phyloP scores from a whole-genome alignment of 1,140 invertebrate species.

The Druon quercuslanigerum region DNA sequence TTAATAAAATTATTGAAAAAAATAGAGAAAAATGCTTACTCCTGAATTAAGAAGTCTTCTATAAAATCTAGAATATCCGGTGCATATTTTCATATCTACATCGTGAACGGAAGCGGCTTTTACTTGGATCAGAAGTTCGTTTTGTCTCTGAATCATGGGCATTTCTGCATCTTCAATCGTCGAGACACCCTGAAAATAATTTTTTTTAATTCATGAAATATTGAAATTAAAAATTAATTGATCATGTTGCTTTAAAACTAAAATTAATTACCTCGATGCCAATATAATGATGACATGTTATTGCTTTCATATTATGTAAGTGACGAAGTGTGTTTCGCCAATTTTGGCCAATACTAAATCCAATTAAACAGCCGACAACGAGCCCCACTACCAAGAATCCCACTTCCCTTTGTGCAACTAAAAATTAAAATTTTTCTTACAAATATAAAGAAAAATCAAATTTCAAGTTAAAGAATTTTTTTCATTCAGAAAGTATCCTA shows the following conservation, averaged over 20 bases:
- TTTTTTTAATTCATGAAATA: constrained; percentile 28
- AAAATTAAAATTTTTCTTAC: constrained; percentile 33
- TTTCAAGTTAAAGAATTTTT: not conserved
- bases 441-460: constrained; percentile 35
- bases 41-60: constrained; percentile 77
- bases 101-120: constrained; percentile 80
- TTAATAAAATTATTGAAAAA: not conserved
- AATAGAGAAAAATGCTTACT: constrained; percentile 65
- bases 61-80: constrained; percentile 79
- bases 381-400: constrained; percentile 75
- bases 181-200: constrained; percentile 72
- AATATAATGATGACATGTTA: constrained; percentile 76
- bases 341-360: constrained; percentile 71
- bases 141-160: constrained; percentile 75
- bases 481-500: constrained; percentile 21
- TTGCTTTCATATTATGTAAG: constrained; percentile 75
- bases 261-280: constrained; percentile 74
- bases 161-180: constrained; percentile 78
- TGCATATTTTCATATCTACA: constrained; percentile 80
- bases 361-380: constrained; percentile 73
- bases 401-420: constrained; percentile 74
- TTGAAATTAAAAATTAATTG: not conserved
- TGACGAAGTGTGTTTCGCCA: constrained; percentile 62
- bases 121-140: constrained; percentile 82
- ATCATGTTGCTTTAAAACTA: not conserved